Conservation (phyloP, 2,113 vertebrate genomes). For the Cebus imitator region DNA sequence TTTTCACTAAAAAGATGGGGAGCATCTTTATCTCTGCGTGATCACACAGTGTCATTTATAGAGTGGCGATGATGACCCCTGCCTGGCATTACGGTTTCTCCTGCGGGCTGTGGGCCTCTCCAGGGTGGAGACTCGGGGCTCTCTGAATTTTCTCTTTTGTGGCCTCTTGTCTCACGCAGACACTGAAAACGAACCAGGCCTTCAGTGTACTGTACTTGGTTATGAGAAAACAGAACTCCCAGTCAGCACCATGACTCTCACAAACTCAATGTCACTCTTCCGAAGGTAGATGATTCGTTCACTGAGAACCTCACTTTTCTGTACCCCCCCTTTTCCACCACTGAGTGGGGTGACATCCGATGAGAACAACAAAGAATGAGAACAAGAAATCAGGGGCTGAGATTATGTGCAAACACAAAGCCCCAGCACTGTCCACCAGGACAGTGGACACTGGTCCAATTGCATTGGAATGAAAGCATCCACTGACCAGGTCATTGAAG, state of each 20-base stretch:
- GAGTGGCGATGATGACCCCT: not conserved
- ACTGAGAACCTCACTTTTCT: no score
- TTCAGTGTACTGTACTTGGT: not conserved
- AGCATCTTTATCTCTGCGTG: accelerated
- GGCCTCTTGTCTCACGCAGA: not conserved
- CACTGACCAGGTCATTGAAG: not conserved
- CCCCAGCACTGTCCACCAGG: not conserved
- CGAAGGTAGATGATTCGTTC: not conserved
- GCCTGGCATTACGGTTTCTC: not conserved
- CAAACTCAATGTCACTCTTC: not conserved
- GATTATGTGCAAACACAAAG: not conserved
- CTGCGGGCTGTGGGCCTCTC: not conserved
- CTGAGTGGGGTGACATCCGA: not conserved
- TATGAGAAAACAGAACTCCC: not conserved
- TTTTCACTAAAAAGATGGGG: not conserved
- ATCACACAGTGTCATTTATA: not conserved
- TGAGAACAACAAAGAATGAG: not conserved
- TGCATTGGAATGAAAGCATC: not conserved
- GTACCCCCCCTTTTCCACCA: not conserved
- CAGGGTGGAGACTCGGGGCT: not conserved
- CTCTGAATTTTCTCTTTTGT: not conserved
- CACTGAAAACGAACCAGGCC: not conserved
- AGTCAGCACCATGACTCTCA: not conserved
- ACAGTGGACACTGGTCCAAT: not conserved
- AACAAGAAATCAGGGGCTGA: not conserved